These are phyloP conservation scores for Antennarius striatus DNA, from an alignment of 2,113 vertebrate genomes.

Conservation along the genomic window DNA sequence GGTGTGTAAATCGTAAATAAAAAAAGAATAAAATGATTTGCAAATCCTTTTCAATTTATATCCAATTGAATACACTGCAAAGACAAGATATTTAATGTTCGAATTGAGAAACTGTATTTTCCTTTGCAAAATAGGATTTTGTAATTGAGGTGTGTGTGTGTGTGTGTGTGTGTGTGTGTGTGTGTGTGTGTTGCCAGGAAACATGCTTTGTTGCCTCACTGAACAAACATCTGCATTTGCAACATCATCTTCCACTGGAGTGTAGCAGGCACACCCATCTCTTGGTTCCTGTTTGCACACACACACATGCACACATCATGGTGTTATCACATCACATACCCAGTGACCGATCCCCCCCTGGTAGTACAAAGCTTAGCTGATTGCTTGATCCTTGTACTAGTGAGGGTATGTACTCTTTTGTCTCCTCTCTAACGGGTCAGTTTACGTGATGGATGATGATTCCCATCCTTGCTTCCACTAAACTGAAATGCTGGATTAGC, in stretches of 20 bases:
- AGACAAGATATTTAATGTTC: no score
- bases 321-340: neutral
- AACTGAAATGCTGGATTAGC: constrained; percentile 39
- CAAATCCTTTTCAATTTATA: no score
- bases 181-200: constrained; percentile 39
- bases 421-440: constrained; percentile 41
- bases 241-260: constrained; percentile 46
- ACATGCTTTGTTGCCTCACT: constrained; percentile 48
- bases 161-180: constrained; percentile 4
- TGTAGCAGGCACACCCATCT: constrained; percentile 51
- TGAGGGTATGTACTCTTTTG: constrained; percentile 28
- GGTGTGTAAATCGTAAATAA: no score
- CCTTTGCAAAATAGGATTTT: neutral
- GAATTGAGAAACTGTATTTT: no score
- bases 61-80: no score
- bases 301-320: constrained; percentile 1
- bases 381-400: constrained; percentile 21
- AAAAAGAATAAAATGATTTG: no score
- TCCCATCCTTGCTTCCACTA: constrained; percentile 8
- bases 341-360: constrained; percentile 41
- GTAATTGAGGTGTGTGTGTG: neutral
- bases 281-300: constrained; percentile 56
- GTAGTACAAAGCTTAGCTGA: constrained; percentile 14
- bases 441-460: constrained; percentile 21
- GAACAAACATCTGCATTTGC: constrained; percentile 50